phyloP scores from a whole-genome alignment of 2,888 invertebrate species.

The Agrochola lychnidis region DNA sequence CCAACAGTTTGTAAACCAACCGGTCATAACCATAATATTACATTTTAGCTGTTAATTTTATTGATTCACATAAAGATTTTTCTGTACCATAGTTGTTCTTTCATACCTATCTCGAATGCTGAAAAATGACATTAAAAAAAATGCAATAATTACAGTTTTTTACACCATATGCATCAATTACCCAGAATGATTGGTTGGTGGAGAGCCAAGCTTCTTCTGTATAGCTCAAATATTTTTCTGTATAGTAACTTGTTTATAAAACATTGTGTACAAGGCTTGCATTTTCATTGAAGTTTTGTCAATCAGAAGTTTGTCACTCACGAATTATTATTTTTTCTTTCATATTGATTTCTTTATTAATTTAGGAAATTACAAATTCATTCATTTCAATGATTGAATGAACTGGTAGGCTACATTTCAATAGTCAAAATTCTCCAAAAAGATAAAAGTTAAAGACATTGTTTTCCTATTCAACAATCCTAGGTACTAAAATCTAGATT shows the following conservation, averaged over 20 bases:
- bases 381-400: not conserved
- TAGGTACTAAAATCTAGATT: not conserved
- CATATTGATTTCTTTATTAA: not conserved
- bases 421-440: not conserved
- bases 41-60: not conserved
- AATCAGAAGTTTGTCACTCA: not conserved
- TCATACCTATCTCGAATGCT: not conserved
- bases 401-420: not conserved
- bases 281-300: not conserved
- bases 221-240: not conserved
- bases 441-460: conserved; percentile 1
- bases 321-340: not conserved
- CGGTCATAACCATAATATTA: not conserved
- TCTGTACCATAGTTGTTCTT: not conserved
- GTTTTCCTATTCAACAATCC: conserved; percentile 12
- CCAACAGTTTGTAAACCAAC: not conserved
- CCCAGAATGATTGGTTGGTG: not conserved
- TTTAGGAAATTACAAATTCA: no score
- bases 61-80: not conserved
- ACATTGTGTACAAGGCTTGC: not conserved
- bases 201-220: not conserved
- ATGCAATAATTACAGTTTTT: not conserved
- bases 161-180: not conserved
- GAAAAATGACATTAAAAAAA: not conserved
- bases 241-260: not conserved